Evolutionary conservation across 2,113 vertebrate genomes (phyloP).

Genomic region (Passer domesticus): DNA sequence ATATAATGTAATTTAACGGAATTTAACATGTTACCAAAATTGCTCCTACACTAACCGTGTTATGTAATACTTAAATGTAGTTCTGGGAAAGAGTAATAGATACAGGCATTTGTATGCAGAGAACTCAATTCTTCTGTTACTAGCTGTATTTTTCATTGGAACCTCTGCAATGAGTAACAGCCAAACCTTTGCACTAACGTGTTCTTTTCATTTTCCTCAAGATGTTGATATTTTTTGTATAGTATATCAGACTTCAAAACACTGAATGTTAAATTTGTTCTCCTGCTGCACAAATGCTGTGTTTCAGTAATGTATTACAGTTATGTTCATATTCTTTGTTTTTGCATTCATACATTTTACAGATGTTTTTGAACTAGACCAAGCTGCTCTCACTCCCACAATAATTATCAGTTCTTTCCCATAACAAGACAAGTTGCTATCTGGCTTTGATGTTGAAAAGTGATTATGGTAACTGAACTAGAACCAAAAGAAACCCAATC

Average conservation of each 20-base stretch:
- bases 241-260: neutral
- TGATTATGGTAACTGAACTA: neutral
- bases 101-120: neutral
- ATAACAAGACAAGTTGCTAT: neutral
- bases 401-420: neutral
- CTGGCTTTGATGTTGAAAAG: neutral
- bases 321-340: neutral
- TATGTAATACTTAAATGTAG: neutral
- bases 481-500: neutral
- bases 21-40: neutral
- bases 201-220: neutral
- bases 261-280: neutral
- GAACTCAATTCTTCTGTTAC: neutral
- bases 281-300: neutral
- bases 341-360: neutral
- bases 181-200: neutral
- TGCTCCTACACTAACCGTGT: neutral
- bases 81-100: neutral
- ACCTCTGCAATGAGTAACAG: neutral
- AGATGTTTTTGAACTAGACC: neutral
- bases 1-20: neutral
- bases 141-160: neutral
- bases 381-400: neutral
- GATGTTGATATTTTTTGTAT: neutral
- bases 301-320: neutral